A percentile compares a stretch with the other conserved stretches of the same genome.
Conservation (phyloP, 2,888 invertebrate species). For the Acrobasis suavella region DNA sequence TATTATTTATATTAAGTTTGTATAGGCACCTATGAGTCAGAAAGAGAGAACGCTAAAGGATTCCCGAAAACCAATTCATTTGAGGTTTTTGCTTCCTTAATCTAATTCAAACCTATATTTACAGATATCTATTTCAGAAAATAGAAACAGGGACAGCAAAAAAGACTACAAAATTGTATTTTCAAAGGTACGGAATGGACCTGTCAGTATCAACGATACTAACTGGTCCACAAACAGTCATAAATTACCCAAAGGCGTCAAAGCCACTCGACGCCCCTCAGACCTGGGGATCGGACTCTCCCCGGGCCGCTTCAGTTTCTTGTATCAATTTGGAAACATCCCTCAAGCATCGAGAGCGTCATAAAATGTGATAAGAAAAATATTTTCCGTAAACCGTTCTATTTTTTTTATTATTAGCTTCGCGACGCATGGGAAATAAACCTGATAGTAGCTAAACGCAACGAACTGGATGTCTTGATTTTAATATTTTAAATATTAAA, state of each 20-base stretch:
- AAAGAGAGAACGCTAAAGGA: too few relatives aligned
- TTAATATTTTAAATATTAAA: too few relatives aligned
- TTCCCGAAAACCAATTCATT: too few relatives aligned
- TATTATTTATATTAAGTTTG: too few relatives aligned
- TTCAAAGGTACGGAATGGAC: not conserved
- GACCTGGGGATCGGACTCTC: not conserved
- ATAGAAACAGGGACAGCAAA: not conserved
- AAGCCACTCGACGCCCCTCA: conserved; percentile 12
- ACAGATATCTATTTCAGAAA: not conserved
- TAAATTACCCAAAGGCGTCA: conserved; percentile 10
- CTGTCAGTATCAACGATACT: not conserved
- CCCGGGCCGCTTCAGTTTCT: conserved; percentile 2
- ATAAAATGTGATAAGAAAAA: not conserved
- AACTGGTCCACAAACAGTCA: conserved; percentile 11
- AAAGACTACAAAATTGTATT: not conserved
- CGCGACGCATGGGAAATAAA: too few relatives aligned
- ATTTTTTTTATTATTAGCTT: too few relatives aligned
- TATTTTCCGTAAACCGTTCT: too few relatives aligned
- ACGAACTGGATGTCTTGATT: too few relatives aligned
- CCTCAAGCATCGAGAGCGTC: not conserved
- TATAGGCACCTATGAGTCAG: too few relatives aligned
- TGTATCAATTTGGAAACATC: conserved; percentile 1
- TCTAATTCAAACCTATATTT: too few relatives aligned
- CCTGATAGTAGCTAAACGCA: too few relatives aligned
- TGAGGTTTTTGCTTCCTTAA: too few relatives aligned